A percentile compares a stretch with the other conserved stretches of the same genome.
Evolutionary conservation across 1,140 invertebrate genomes (phyloP).

Genomic region (Drosophila bifasciata): DNA sequence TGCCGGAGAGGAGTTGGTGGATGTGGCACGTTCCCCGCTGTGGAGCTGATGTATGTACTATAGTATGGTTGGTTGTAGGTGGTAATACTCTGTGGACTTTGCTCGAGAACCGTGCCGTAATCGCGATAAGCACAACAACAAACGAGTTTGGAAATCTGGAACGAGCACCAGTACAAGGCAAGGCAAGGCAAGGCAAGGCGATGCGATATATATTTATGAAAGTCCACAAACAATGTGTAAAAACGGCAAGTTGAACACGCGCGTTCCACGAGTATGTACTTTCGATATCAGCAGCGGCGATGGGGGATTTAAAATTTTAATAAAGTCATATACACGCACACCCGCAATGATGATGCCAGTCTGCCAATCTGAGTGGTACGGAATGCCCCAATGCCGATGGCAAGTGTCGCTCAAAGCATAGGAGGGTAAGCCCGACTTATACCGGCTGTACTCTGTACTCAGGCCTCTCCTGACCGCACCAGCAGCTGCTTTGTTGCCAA

Average conservation of each 20-base stretch:
- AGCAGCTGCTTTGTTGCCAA: conserved; percentile 6
- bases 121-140: conserved; percentile 58
- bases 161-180: conserved; percentile 1
- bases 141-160: conserved; percentile 43
- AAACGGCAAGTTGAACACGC: conserved; percentile 59
- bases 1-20: conserved; percentile 7
- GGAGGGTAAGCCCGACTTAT: conserved; percentile 21
- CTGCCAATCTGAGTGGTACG: conserved; percentile 7
- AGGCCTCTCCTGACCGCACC: not conserved
- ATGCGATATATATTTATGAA: conserved; percentile 54
- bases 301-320: conserved; percentile 68
- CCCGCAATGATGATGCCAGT: conserved; percentile 19
- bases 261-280: conserved; percentile 38
- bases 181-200: too few species aligned
- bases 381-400: not conserved
- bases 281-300: conserved; percentile 35
- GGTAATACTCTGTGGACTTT: not conserved
- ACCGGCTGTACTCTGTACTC: not conserved
- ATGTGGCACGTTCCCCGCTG: not conserved
- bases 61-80: too few species aligned
- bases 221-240: conserved; percentile 70
- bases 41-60: conserved; percentile 3
- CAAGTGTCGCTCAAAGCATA: too few species aligned
- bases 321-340: conserved; percentile 77
- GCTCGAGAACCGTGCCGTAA: conserved; percentile 23